These are phyloP conservation scores for Drosophila neoperkinsi DNA, from an alignment of 2,888 invertebrate species.

Conservation along the genomic window DNA sequence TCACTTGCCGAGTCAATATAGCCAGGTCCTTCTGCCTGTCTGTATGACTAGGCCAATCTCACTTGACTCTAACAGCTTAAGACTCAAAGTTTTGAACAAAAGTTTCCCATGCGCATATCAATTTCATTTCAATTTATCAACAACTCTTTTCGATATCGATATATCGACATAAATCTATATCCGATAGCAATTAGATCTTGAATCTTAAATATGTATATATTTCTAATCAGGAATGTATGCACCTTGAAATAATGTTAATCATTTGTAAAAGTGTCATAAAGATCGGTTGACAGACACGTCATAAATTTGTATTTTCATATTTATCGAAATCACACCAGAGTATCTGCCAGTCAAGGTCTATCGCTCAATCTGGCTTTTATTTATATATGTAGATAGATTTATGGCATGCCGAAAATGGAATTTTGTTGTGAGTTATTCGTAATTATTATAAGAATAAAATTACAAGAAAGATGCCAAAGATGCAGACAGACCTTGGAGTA, in stretches of 20 bases:
- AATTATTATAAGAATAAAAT: background rate
- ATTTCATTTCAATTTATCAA: background rate
- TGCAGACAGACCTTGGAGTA: constrained; percentile 1
- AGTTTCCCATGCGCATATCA: background rate
- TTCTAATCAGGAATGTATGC: background rate
- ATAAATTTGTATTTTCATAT: background rate
- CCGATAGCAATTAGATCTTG: background rate
- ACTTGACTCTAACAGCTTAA: background rate
- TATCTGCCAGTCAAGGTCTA: background rate
- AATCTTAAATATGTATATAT: background rate
- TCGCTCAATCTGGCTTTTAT: background rate
- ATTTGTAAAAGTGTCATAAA: background rate
- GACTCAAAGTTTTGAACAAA: background rate
- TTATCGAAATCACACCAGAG: background rate
- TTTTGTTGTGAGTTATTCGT: background rate
- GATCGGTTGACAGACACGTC: background rate
- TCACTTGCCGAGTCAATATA: too few relatives aligned
- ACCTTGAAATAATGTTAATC: background rate
- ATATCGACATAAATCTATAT: background rate
- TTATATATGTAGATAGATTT: background rate
- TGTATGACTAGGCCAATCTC: background rate
- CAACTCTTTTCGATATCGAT: background rate
- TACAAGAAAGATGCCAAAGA: background rate
- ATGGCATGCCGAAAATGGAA: background rate
- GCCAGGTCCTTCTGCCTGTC: too few relatives aligned